Evolutionary conservation across 1,140 invertebrate species (phyloP).

Genomic region (Halesus radiatus): DNA sequence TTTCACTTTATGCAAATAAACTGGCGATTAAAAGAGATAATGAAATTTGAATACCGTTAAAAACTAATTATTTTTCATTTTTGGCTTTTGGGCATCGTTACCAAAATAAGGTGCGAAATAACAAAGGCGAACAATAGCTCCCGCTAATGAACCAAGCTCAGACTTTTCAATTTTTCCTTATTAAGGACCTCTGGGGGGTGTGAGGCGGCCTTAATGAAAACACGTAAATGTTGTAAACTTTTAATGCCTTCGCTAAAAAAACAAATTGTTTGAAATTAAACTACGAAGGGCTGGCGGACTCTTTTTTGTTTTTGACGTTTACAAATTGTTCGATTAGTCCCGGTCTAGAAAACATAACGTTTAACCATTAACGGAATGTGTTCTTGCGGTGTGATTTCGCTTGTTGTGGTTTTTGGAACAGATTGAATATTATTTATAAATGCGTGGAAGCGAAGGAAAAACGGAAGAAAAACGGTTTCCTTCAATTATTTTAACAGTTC

Average conservation of each 20-base stretch:
- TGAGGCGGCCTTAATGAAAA: slow-evolving; percentile 26
- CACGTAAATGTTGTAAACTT: slow-evolving; percentile 45
- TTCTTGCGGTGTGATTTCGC: slow-evolving; percentile 22
- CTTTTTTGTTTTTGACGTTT: slow-evolving; percentile 40
- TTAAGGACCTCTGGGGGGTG: slow-evolving; percentile 21
- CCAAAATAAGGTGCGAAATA: slow-evolving; percentile 33
- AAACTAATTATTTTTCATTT: slow-evolving; percentile 29
- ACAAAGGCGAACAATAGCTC: slow-evolving; percentile 27
- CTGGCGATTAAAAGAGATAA: not conserved
- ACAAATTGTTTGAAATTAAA: slow-evolving; percentile 45
- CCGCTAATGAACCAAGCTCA: slow-evolving; percentile 41
- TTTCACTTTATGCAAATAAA: too few species aligned
- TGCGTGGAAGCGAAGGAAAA: too few species aligned
- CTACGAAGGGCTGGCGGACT: slow-evolving; percentile 11
- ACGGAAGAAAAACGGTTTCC: too few species aligned
- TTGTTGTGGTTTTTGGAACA: not conserved
- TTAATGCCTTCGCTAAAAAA: slow-evolving; percentile 33
- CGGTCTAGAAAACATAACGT: slow-evolving; percentile 25
- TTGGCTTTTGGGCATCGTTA: slow-evolving; percentile 14
- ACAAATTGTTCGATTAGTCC: slow-evolving; percentile 42
- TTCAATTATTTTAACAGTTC: too few species aligned
- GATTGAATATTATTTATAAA: not conserved
- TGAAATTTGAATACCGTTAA: slow-evolving; percentile 24
- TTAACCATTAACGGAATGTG: slow-evolving; percentile 21
- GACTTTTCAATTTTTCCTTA: slow-evolving; percentile 45